Percentiles rank a stretch among this genome's conserved stretches.
Evolutionary conservation across 1,140 invertebrate genomes (phyloP).

Genomic region (Macrosteles quadrilineatus): DNA sequence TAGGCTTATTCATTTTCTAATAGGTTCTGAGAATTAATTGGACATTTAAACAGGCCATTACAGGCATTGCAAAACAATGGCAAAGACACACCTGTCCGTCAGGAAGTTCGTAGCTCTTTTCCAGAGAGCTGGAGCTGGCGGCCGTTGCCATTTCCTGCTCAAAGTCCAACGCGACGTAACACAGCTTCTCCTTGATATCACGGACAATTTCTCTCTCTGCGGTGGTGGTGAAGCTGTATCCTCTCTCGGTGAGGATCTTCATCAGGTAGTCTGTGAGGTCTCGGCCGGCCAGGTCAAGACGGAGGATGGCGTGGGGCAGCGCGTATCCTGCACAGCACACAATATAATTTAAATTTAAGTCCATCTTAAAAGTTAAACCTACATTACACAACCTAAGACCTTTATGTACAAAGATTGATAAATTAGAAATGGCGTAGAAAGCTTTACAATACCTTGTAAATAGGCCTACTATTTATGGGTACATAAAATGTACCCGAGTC

Average conservation of each 20-base stretch:
- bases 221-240: conserved; percentile 95
- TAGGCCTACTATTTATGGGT: too few species aligned
- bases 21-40: too few species aligned
- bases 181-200: conserved; percentile 93
- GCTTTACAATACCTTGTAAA: too few species aligned
- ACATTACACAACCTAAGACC: neutral
- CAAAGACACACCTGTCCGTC: conserved; percentile 94
- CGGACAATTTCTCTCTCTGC: conserved; percentile 95
- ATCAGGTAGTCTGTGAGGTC: conserved; percentile 95
- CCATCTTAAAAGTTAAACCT: neutral
- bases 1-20: too few species aligned
- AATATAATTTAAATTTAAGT: neutral
- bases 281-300: conserved; percentile 89
- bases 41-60: too few species aligned
- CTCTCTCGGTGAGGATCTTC: conserved; percentile 95
- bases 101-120: conserved; percentile 93
- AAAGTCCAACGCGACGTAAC: conserved; percentile 89
- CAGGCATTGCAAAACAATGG: too few species aligned
- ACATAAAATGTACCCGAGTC: too few species aligned
- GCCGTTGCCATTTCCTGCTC: conserved; percentile 95
- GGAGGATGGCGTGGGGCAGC: conserved; percentile 78
- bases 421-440: neutral
- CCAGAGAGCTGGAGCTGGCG: conserved; percentile 85
- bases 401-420: too few species aligned
- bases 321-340: conserved; percentile 55